Conservation (phyloP, 2,888 invertebrate genomes). For the Pterostichus madidus region DNA sequence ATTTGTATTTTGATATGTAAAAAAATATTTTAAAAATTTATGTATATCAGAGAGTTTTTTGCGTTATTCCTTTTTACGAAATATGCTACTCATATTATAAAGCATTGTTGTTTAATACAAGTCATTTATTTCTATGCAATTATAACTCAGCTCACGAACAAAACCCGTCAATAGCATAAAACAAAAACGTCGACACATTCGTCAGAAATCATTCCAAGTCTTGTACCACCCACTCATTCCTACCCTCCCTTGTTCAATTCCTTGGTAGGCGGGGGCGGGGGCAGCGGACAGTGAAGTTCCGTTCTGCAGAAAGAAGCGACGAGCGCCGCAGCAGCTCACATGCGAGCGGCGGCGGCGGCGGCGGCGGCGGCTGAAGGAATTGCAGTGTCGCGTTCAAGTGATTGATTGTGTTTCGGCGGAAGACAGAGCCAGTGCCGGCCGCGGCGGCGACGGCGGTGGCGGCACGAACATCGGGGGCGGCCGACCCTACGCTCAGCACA, state of each 20-base stretch:
- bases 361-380: constrained; percentile 51
- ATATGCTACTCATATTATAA: too few relatives aligned
- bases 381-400: constrained; percentile 65
- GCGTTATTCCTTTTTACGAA: too few relatives aligned
- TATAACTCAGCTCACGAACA: too few relatives aligned
- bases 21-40: too few relatives aligned
- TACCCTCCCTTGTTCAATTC: background rate
- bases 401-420: constrained; percentile 66
- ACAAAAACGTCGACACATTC: background rate
- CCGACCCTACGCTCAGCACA: background rate
- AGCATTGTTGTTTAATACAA: too few relatives aligned
- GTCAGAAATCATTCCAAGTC: constrained; percentile 12
- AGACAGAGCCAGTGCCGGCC: constrained; percentile 47
- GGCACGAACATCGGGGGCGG: constrained; percentile 1
- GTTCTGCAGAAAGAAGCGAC: background rate
- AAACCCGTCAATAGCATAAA: too few relatives aligned
- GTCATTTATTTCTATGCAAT: too few relatives aligned
- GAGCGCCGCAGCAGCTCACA: constrained; percentile 4
- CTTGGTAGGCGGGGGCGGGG: background rate
- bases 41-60: too few relatives aligned
- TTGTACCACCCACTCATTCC: constrained; percentile 25
- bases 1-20: too few relatives aligned
- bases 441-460: too few relatives aligned
- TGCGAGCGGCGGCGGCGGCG: background rate
- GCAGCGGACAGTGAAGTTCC: background rate